Percentiles rank a stretch among this genome's conserved stretches.
phyloP scores from a whole-genome alignment of 2,888 invertebrate genomes.

The Alitta virens region DNA sequence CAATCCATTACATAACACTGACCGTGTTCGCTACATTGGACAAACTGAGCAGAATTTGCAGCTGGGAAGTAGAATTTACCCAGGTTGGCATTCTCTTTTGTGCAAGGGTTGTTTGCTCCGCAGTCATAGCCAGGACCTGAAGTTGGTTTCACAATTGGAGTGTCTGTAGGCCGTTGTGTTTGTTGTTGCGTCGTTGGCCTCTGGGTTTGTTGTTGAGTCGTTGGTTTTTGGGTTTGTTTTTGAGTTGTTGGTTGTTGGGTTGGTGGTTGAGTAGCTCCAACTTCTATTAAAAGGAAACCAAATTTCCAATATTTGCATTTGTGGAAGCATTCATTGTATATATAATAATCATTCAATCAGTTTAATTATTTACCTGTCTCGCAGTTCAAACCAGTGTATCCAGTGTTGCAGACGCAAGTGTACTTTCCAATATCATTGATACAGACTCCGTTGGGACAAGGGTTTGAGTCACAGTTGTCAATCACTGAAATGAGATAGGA shows the following conservation, averaged over 20 bases:
- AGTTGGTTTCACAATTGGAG: too few relatives aligned
- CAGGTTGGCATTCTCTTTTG: slow-evolving; percentile 30
- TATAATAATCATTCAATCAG: too few relatives aligned
- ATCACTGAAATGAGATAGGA: slow-evolving; percentile 11
- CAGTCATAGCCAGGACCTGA: slow-evolving; percentile 18
- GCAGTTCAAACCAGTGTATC: slow-evolving; percentile 18
- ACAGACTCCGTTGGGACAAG: slow-evolving; percentile 89
- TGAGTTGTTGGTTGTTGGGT: too few relatives aligned
- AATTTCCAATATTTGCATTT: not conserved
- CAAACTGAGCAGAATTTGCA: slow-evolving; percentile 32
- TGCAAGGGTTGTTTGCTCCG: slow-evolving; percentile 35
- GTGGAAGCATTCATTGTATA: not conserved
- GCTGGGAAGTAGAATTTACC: slow-evolving; percentile 38
- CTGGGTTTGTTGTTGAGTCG: too few relatives aligned
- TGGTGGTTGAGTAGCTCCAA: too few relatives aligned
- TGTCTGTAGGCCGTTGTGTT: too few relatives aligned
- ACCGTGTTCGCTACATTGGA: slow-evolving; percentile 38
- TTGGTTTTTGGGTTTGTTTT: too few relatives aligned
- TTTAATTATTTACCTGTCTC: slow-evolving; percentile 10
- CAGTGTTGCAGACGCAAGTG: slow-evolving; percentile 76
- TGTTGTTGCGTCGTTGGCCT: too few relatives aligned
- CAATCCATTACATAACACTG: slow-evolving; percentile 35
- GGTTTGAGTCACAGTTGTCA: slow-evolving; percentile 90
- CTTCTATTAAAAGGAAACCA: too few relatives aligned
- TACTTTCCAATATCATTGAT: slow-evolving; percentile 84